Evolutionary conservation across 2,888 invertebrate genomes (phyloP).

Genomic region (Parthenolecanium corni): DNA sequence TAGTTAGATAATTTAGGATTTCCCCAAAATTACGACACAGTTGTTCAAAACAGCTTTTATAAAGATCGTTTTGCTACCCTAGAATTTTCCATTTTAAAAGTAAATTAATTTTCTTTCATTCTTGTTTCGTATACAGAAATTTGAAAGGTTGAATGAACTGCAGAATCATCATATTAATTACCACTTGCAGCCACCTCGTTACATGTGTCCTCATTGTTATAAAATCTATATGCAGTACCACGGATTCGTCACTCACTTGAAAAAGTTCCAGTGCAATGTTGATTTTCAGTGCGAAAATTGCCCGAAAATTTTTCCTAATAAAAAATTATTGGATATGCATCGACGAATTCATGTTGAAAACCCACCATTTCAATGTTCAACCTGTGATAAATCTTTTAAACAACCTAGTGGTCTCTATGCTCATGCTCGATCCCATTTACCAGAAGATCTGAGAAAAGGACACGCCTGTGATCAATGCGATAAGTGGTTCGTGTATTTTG

Average conservation of each 20-base stretch:
- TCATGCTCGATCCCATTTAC: slow-evolving; percentile 47
- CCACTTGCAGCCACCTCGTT: slow-evolving; percentile 52
- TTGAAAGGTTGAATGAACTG: slow-evolving; percentile 42
- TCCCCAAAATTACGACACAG: too few relatives aligned
- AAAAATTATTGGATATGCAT: slow-evolving; percentile 43
- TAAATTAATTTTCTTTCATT: too few relatives aligned
- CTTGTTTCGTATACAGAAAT: too few relatives aligned
- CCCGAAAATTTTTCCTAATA: slow-evolving; percentile 46
- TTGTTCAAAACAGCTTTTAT: too few relatives aligned
- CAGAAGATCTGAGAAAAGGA: slow-evolving; percentile 46
- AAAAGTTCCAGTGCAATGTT: slow-evolving; percentile 41
- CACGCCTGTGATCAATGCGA: slow-evolving; percentile 49
- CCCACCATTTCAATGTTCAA: slow-evolving; percentile 43
- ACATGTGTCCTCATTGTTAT: slow-evolving; percentile 55
- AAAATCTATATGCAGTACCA: slow-evolving; percentile 50
- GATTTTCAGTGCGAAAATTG: slow-evolving; percentile 43
- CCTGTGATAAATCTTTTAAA: slow-evolving; percentile 47
- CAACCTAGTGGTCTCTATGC: slow-evolving; percentile 46
- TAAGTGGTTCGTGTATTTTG: slow-evolving; percentile 39
- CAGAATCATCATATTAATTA: slow-evolving; percentile 49
- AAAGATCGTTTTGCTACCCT: too few relatives aligned
- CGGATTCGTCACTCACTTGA: slow-evolving; percentile 52
- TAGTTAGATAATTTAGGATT: too few relatives aligned
- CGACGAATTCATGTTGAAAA: slow-evolving; percentile 44
- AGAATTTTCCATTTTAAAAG: too few relatives aligned